Conservation (phyloP, 2,113 vertebrate genomes). For the Eretmochelys imbricata region DNA sequence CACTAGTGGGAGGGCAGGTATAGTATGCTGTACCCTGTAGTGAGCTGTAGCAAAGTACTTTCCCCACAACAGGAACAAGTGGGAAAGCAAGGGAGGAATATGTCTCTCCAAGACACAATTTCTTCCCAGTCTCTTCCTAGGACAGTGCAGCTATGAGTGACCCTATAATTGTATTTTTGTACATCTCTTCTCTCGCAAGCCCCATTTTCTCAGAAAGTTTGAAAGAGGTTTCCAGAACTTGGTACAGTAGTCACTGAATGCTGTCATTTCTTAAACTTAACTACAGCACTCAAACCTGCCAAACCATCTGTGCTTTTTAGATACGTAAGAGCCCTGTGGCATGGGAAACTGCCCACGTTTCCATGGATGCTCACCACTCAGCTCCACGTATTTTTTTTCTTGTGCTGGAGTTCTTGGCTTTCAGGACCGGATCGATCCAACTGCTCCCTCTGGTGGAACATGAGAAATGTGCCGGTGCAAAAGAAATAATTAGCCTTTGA, state of each 20-base stretch:
- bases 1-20: not conserved
- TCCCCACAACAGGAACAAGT: accelerated
- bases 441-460: slow-evolving; percentile 64
- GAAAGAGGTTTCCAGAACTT: not conserved
- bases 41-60: not conserved
- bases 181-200: not conserved
- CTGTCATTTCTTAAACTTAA: accelerated
- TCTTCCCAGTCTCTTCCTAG: not conserved
- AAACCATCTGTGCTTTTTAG: not conserved
- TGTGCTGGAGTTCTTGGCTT: accelerated
- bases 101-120: not conserved
- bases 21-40: not conserved
- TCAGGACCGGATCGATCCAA: slow-evolving; percentile 35
- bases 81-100: not conserved
- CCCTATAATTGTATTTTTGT: not conserved
- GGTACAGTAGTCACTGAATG: not conserved
- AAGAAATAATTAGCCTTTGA: not conserved
- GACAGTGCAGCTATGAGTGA: not conserved
- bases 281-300: not conserved
- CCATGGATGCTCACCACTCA: not conserved
- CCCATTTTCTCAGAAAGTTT: not conserved
- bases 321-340: not conserved
- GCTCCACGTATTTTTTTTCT: not conserved
- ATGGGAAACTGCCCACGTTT: not conserved
- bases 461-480: not conserved